Evolutionary conservation across 2,888 invertebrate genomes (phyloP), one percentile per base, ranked within the genome.

Genomic region (Ommatoiulus sabulosus): DNA sequence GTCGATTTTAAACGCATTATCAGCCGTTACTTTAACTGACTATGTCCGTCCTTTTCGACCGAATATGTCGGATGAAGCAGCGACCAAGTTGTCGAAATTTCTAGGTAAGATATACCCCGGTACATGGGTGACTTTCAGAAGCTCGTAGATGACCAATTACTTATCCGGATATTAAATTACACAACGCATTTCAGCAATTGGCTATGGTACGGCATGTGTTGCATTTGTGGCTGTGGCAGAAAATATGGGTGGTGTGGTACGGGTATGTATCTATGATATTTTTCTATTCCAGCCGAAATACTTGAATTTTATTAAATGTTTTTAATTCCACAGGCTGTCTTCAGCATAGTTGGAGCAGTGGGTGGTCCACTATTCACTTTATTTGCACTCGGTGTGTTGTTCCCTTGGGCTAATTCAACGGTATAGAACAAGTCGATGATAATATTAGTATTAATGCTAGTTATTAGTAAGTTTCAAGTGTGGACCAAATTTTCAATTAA

Each of bases 21-120:
- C 89, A n/a, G 84, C 87, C 5, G 84, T 89, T 8, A 43, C 87
- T 15, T n/a, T 89, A n/a, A 63, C 88, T 12, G 89, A 89, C 84
- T 89, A 87, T 20, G 87, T 89, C 2, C 80, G 87, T 8, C 87
- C 87, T 17, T 89, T 84, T 20, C 43, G 17, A 43, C 87, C 87
- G 10, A n/a, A 80, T 48, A 84, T 89, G 43, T 24, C 80, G 17
- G 89, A 89, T 57, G 84, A 20, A 46, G 24, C 80, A 10, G 89
- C 89, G 4, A 89, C 46, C 20, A 88, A 44, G 15, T 80, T 87
- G 8, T 87, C 87, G 8, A 89, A 87, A 48, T 15, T 89, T 46
- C 20, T 89, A n/a, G 87, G 89, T 89, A 88, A 52, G 0, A 87
- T 7, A 5, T 86, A 86, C 35, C 2, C 35, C 35, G 35, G 35